These are phyloP conservation scores for Periphyllus acericola DNA, from an alignment of 2,888 invertebrate species.

Conservation along the genomic window DNA sequence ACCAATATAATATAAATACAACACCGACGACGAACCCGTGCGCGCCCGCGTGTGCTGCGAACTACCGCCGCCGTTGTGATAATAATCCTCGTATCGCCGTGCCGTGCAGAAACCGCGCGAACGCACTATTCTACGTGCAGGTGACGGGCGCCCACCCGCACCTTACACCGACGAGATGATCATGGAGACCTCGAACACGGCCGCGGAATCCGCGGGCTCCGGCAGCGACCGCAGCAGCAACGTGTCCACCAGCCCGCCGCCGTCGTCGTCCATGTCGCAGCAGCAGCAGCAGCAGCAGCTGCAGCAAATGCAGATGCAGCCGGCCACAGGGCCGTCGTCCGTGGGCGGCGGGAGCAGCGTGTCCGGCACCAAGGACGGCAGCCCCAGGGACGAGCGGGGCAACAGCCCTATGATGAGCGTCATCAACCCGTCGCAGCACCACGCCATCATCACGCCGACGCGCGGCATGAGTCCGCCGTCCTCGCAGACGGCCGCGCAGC, in stretches of 20 bases:
- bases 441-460: conserved; percentile 51
- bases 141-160: neutral
- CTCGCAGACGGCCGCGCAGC: conserved; percentile 64
- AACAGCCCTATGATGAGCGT: conserved; percentile 62
- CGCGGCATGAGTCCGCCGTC: conserved; percentile 71
- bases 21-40: conserved; percentile 63
- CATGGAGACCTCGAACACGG: conserved; percentile 73
- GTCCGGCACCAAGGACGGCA: conserved; percentile 71
- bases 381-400: conserved; percentile 49
- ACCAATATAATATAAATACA: no score
- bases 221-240: conserved; percentile 72
- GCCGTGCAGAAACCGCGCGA: neutral
- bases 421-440: conserved; percentile 54
- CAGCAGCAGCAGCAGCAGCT: conserved; percentile 69
- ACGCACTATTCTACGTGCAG: no score
- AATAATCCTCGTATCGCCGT: neutral
- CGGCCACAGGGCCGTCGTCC: conserved; percentile 65
- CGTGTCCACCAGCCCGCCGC: conserved; percentile 70
- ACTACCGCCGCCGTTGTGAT: conserved; percentile 1
- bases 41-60: conserved; percentile 63
- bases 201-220: conserved; percentile 68
- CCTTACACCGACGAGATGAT: conserved; percentile 64
- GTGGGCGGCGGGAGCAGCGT: conserved; percentile 67
- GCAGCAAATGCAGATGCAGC: conserved; percentile 66
- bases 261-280: conserved; percentile 66